A percentile compares a stretch with the other conserved stretches of the same genome.
These are phyloP conservation scores for Mythimna impura DNA, from an alignment of 2,888 invertebrate species.

Conservation along the genomic window DNA sequence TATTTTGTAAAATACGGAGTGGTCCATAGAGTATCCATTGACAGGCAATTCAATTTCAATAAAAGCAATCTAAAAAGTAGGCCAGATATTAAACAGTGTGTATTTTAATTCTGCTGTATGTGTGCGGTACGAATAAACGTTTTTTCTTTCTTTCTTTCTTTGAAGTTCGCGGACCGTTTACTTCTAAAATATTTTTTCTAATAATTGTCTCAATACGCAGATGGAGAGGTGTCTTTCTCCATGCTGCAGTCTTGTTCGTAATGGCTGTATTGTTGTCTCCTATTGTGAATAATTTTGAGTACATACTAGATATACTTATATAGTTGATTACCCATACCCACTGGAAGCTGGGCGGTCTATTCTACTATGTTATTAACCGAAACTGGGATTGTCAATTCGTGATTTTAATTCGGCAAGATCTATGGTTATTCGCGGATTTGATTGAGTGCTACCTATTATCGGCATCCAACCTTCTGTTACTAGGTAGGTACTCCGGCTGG, in stretches of 20 bases:
- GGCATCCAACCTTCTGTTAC: not conserved
- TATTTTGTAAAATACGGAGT: constrained; percentile 57
- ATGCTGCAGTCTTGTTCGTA: not conserved
- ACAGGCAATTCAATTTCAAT: constrained; percentile 80
- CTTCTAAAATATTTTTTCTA: not conserved
- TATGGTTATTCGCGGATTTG: no score
- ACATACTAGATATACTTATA: no score
- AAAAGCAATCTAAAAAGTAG: constrained; percentile 82
- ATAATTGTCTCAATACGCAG: not conserved
- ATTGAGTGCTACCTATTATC: not conserved
- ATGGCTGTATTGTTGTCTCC: not conserved
- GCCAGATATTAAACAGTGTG: constrained; percentile 73
- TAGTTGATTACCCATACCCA: not conserved
- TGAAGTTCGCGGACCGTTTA: not conserved
- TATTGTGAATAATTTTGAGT: not conserved
- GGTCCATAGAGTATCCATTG: constrained; percentile 61
- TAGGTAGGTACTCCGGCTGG: not conserved
- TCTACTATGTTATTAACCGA: not conserved
- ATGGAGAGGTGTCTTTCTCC: not conserved
- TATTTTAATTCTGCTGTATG: constrained; percentile 33
- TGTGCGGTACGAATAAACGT: no score
- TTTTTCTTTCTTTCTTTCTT: no score
- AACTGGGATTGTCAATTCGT: not conserved
- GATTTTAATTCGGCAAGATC: no score
- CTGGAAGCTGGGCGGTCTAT: not conserved